A percentile compares a stretch with the other conserved stretches of the same genome.
phyloP scores from a whole-genome alignment of 2,888 invertebrate genomes.

The Drosophila affinis region DNA sequence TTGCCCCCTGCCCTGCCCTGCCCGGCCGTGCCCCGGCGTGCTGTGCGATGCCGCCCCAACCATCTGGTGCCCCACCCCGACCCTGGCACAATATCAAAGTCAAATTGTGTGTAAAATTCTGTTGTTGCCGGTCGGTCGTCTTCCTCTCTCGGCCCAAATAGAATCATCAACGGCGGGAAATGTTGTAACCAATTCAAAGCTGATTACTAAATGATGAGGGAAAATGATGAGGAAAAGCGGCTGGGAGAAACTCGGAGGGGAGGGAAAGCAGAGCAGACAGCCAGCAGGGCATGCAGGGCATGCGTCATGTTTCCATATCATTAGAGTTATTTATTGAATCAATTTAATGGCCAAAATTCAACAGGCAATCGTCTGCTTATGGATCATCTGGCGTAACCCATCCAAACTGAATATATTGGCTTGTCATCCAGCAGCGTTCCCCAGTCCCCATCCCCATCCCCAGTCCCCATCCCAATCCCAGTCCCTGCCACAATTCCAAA shows the following conservation, averaged over 20 bases:
- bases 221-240: constrained; percentile 7
- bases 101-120: constrained; percentile 64
- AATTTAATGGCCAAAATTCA: constrained; percentile 14
- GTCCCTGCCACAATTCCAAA: not conserved
- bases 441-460: not conserved
- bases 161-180: constrained; percentile 61
- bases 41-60: not conserved
- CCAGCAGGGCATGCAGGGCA: constrained; percentile 6
- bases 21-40: constrained; percentile 19
- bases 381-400: not conserved
- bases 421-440: constrained; percentile 17
- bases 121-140: constrained; percentile 36
- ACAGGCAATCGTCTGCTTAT: constrained; percentile 1
- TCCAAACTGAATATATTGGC: constrained; percentile 30
- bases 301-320: constrained; percentile 39
- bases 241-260: not conserved
- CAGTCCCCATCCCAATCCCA: not conserved
- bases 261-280: constrained; percentile 14
- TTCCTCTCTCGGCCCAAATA: constrained; percentile 55
- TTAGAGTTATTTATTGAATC: constrained; percentile 34
- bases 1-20: constrained; percentile 20
- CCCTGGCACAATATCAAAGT: constrained; percentile 67
- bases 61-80: constrained; percentile 10
- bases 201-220: constrained; percentile 47
- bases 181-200: constrained; percentile 34